phyloP scores from a whole-genome alignment of 2,113 vertebrate genomes.

The Ovibos moschatus region DNA sequence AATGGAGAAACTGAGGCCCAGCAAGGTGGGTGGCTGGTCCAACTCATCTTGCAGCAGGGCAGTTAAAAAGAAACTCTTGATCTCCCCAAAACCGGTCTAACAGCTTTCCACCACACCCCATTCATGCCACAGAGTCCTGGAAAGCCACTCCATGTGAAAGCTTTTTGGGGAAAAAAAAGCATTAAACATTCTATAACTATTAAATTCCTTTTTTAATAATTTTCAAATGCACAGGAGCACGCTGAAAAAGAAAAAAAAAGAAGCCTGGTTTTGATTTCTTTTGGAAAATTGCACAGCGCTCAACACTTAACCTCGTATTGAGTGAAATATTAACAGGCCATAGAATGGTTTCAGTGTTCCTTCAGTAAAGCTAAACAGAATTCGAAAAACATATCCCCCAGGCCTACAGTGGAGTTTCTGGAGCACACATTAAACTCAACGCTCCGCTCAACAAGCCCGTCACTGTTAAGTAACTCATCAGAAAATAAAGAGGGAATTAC shows the following conservation, averaged over 20 bases:
- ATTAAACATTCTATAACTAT: slow-evolving; percentile 63
- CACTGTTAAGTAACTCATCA: slow-evolving; percentile 87
- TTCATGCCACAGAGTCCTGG: fast-evolving
- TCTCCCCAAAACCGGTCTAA: neutral
- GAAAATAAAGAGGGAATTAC: slow-evolving; percentile 87
- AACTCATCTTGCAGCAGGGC: neutral
- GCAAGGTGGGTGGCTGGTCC: neutral
- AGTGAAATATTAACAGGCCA: slow-evolving; percentile 71
- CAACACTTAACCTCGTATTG: slow-evolving; percentile 25
- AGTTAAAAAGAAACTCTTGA: neutral
- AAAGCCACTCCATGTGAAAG: neutral
- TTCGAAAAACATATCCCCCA: slow-evolving; percentile 71
- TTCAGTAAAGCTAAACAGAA: slow-evolving; percentile 70
- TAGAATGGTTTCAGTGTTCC: slow-evolving; percentile 72
- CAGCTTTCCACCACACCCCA: no score
- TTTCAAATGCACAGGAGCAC: slow-evolving; percentile 47
- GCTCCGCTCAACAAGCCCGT: slow-evolving; percentile 81
- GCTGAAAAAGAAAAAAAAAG: neutral
- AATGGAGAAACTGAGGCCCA: slow-evolving; percentile 20
- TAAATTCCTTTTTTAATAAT: slow-evolving; percentile 45
- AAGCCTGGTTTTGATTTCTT: slow-evolving; percentile 53
- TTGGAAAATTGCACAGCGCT: slow-evolving; percentile 43
- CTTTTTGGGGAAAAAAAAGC: neutral
- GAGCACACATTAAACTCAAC: slow-evolving; percentile 75
- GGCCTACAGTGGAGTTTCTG: slow-evolving; percentile 65